phyloP scores from a whole-genome alignment of 2,113 vertebrate species.

The Daphoenositta chrysoptera region DNA sequence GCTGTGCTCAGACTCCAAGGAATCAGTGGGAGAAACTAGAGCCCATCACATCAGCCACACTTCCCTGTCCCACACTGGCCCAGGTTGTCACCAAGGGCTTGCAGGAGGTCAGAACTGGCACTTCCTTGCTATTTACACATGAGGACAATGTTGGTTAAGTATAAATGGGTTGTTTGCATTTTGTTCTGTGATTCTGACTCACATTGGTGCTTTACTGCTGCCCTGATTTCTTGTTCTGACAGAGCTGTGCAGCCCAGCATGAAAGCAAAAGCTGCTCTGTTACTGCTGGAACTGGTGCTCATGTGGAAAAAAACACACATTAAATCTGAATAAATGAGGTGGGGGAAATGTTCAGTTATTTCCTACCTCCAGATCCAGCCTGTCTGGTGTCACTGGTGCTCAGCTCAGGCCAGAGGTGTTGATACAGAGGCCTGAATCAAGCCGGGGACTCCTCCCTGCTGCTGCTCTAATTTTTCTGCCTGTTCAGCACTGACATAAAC shows the following conservation, averaged over 20 bases:
- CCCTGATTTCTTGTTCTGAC: not conserved
- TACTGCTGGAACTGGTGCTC: not conserved
- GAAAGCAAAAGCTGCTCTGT: not conserved
- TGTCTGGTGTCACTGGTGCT: not conserved
- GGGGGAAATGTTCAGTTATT: not conserved
- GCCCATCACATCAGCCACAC: not conserved
- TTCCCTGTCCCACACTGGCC: not conserved
- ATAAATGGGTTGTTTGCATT: not conserved
- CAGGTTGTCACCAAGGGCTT: not conserved
- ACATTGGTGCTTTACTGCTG: not conserved
- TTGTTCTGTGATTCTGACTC: not conserved
- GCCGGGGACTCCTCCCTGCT: not conserved
- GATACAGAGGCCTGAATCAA: not conserved
- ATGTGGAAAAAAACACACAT: not conserved
- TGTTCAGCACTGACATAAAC: not conserved
- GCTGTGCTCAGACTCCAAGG: not conserved
- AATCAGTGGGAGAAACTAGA: not conserved
- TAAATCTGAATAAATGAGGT: not conserved
- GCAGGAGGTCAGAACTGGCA: not conserved
- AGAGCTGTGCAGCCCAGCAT: not conserved
- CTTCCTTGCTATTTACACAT: not conserved
- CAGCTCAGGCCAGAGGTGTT: not conserved
- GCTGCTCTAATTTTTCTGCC: not conserved
- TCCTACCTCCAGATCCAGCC: not conserved
- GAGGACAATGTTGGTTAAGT: not conserved